phyloP scores from a whole-genome alignment of 2,797 vertebrate genomes.

The Eupleurogrammus muticus region DNA sequence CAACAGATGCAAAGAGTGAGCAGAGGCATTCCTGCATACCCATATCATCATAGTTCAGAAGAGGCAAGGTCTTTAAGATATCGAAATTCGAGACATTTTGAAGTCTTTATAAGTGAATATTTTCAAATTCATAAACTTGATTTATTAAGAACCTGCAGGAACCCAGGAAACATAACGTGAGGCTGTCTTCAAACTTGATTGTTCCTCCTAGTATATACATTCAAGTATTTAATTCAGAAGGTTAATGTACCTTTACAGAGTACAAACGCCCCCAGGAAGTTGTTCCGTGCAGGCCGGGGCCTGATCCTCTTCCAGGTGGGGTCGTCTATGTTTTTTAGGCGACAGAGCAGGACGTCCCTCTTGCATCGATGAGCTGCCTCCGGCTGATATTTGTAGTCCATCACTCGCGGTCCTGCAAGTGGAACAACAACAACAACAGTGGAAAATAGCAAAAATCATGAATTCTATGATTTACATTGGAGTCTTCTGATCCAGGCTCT shows the following conservation, averaged over 20 bases:
- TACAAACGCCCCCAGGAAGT: constrained; percentile 96
- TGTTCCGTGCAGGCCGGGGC: constrained; percentile 93
- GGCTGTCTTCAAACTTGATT: neutral
- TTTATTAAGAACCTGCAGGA: too few species aligned
- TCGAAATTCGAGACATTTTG: too few species aligned
- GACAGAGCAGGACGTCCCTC: constrained; percentile 92
- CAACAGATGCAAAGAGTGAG: too few species aligned
- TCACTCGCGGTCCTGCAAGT: constrained; percentile 90
- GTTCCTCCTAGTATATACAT: neutral
- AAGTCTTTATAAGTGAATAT: too few species aligned
- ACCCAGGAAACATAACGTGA: neutral
- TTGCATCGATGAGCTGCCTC: constrained; percentile 97
- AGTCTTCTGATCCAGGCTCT: too few species aligned
- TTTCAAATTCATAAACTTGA: too few species aligned
- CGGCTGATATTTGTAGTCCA: constrained; percentile 95
- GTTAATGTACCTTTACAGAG: constrained; percentile 93
- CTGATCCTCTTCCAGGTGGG: constrained; percentile 96
- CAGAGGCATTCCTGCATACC: too few species aligned
- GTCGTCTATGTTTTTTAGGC: constrained; percentile 90
- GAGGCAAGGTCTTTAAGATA: too few species aligned
- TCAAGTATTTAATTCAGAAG: neutral
- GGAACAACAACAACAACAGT: neutral
- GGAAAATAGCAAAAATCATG: neutral
- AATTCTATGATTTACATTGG: neutral
- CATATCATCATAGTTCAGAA: too few species aligned